Evolutionary conservation across 2,797 vertebrate species (phyloP), one percentile per base, ranked within the genome.

Genomic region (Eulemur albifrons): DNA sequence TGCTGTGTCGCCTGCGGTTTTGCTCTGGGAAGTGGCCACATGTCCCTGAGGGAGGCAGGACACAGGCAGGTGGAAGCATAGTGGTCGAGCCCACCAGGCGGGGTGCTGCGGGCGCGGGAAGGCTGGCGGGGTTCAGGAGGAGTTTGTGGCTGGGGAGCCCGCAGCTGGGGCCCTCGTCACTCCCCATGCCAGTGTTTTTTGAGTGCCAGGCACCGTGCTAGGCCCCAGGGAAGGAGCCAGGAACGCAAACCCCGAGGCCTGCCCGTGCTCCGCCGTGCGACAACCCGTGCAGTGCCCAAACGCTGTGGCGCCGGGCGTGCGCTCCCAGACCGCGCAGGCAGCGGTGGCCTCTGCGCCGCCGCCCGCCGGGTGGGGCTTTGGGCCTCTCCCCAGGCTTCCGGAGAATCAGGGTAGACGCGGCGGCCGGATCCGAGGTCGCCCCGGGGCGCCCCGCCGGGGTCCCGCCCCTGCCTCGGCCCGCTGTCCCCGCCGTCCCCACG

Each of bases 401-500:
- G 10, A 25, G 30, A 38, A 13, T n/a, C 5, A 2, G 15, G 12
- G n/a, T 15, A 4, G n/a, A 57, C 4, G 9, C 27, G 67, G 57
- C 0, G 4, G 7, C 18, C 17, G 20, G 54, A n/a, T 48, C 65
- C 8, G 5, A 23, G 79, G 23, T 18, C 8, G 57, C 35, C 80
- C 43, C 18, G 18, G 65, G 48, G 38, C 15, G 14, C 52, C 63
- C 17, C 14, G 30, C 45, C 9, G 0, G 43, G 57, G 30, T 7
- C 48, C 57, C 32, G 0, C 40, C 75, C 52, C 5, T 0, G 1
- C 45, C 21, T 59, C 95, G 50, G 95, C 4, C 92, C 83, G 54
- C 97, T 52, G 94, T 1, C 0, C 63, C 32, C 65, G 65, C 65
- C 2, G 69, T 72, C 38, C 96, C 89, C 90, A 93, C 92, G 96